Evolutionary conservation across 2,113 vertebrate species (phyloP), one percentile per base, ranked within the genome.

Genomic region (Corythaeola cristata): DNA sequence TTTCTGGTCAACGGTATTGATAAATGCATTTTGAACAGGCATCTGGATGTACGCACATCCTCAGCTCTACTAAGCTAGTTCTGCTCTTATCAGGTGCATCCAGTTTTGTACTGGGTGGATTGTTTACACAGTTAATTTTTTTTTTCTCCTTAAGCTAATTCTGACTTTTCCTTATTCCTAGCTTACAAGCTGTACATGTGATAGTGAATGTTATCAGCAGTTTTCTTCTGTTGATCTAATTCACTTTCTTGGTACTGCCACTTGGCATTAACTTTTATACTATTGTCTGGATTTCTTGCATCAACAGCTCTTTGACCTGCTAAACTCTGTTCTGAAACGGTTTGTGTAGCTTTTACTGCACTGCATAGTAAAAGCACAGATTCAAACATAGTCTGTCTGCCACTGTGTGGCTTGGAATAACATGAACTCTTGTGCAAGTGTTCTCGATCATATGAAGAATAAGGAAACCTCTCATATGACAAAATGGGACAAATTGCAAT

Each of bases 341-440:
- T 89, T 94, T 97, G 94, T 84, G 88, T 76, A 59, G 95, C 94
- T 97, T 97, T 97, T 97, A 95, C 97, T 96, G 77, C 3, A 55
- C 71, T 72, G 58, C 63, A 71, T 55, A 74, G 96, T 97, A 96
- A 96, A 96, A 96, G 97, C 97, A 95, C 71, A 80, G 92, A 63
- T 91, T 96, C 95, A 97, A 90, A 96, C 81, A 45, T 76, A 30
- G 89, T 96, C 95, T 96, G 80, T 85, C 92, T 95, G 95, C 95
- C 96, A 95, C 89, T 96, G 2, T 97, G 95, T 96, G 96, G 95
- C 94, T 92, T 88, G 83, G 85, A 91, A 89, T 93, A 93, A 62
- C 94, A n/a, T 58, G 92, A 96, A 94, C 85, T 97, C 89, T 90
- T 77, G 91, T 92, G 96, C 96, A 97, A 94, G 82, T 97, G 72